These are phyloP conservation scores for Carlito syrichta DNA, from an alignment of 2,113 vertebrate genomes.

Conservation along the genomic window DNA sequence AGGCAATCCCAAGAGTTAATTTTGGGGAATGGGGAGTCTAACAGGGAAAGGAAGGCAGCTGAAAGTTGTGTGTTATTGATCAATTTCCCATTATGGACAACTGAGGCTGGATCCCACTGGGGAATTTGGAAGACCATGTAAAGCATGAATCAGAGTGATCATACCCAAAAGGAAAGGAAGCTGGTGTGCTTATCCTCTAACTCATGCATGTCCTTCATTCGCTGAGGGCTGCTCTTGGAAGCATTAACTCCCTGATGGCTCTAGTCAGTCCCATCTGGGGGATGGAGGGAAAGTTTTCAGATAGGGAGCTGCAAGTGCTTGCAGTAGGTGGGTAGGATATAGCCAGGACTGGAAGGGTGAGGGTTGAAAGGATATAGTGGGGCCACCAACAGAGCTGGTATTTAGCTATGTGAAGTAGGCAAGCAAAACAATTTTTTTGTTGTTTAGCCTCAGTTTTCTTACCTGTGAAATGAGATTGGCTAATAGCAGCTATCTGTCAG, in stretches of 20 bases:
- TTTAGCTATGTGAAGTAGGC: neutral
- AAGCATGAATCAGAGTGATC: neutral
- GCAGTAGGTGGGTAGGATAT: neutral
- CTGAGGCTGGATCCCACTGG: neutral
- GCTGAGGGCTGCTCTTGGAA: neutral
- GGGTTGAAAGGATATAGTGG: neutral
- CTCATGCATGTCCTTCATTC: neutral
- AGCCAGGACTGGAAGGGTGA: neutral
- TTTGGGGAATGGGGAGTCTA: neutral
- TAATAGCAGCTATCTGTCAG: neutral
- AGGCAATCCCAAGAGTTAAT: neutral
- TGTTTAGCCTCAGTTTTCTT: neutral
- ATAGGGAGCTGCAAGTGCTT: neutral
- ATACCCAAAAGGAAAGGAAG: neutral
- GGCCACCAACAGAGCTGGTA: neutral
- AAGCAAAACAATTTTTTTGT: neutral
- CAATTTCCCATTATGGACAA: neutral
- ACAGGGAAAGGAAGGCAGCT: neutral
- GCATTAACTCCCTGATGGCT: too few species aligned
- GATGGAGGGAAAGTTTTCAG: too few species aligned
- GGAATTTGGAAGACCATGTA: neutral
- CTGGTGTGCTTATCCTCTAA: neutral
- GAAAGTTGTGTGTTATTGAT: neutral
- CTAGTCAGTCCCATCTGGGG: accelerated
- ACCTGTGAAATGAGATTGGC: neutral